Conservation (phyloP, 2,888 invertebrate species). For the Belgica antarctica region DNA sequence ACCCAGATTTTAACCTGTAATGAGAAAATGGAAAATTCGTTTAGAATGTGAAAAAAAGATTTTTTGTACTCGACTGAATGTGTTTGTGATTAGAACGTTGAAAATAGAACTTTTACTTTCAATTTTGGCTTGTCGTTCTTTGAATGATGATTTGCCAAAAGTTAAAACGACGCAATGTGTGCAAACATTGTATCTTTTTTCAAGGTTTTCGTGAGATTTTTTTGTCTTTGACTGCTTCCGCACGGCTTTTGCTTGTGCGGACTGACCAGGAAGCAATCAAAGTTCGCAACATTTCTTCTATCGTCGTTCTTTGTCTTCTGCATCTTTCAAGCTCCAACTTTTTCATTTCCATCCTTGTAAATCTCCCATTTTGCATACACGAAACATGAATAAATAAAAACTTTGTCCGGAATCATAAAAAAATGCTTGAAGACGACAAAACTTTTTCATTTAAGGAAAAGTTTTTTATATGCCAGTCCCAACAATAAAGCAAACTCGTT, state of each 20-base stretch:
- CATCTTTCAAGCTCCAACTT: neutral
- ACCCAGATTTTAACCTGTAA: constrained; percentile 64
- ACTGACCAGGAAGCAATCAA: neutral
- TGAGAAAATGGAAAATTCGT: constrained; percentile 44
- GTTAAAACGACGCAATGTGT: too few relatives aligned
- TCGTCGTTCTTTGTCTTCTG: neutral
- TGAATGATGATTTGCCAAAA: too few relatives aligned
- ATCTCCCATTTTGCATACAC: too few relatives aligned
- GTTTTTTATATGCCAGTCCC: neutral
- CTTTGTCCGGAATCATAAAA: neutral
- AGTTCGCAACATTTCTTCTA: neutral
- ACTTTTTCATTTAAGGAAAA: constrained; percentile 14
- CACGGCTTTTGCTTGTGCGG: too few relatives aligned
- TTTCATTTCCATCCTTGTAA: too few relatives aligned
- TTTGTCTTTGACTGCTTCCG: too few relatives aligned
- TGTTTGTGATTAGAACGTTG: too few relatives aligned
- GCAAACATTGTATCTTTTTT: too few relatives aligned
- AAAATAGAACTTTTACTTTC: neutral
- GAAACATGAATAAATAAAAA: constrained; percentile 5
- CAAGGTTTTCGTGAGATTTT: too few relatives aligned
- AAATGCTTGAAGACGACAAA: neutral
- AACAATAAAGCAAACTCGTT: constrained; percentile 2
- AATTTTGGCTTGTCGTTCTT: too few relatives aligned
- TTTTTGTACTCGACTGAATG: too few relatives aligned
- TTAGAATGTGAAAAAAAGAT: neutral